phyloP scores from a whole-genome alignment of 2,888 invertebrate genomes.

The Leptogaster cylindrica region DNA sequence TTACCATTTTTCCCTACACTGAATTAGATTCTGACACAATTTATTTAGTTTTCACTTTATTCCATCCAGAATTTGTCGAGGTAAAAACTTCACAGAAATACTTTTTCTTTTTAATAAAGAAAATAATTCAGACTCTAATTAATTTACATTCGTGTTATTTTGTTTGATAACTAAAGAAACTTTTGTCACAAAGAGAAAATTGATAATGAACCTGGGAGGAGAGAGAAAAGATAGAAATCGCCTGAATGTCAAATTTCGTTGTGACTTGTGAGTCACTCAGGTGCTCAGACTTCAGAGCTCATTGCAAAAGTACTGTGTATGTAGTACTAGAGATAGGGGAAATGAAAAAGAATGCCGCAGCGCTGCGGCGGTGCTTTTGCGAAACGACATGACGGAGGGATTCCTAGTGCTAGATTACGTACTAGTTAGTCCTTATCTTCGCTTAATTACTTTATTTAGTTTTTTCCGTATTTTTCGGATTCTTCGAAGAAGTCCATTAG shows the following conservation, averaged over 20 bases:
- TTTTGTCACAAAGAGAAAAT: constrained; percentile 26
- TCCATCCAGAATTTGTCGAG: constrained; percentile 9
- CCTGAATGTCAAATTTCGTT: constrained; percentile 22
- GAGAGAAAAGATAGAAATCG: constrained; percentile 29
- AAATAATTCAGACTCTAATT: background rate
- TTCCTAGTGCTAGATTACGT: too few relatives aligned
- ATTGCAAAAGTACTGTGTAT: too few relatives aligned
- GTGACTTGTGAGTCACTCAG: constrained; percentile 18
- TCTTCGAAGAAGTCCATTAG: too few relatives aligned
- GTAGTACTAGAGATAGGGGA: too few relatives aligned
- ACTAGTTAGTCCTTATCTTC: too few relatives aligned
- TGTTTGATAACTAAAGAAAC: constrained; percentile 1
- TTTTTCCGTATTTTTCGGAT: too few relatives aligned
- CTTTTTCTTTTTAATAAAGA: background rate
- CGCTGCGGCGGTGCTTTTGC: too few relatives aligned
- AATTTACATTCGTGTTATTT: too few relatives aligned
- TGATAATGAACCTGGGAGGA: constrained; percentile 36
- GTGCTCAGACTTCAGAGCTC: background rate
- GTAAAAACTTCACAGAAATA: background rate
- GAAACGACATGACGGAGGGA: too few relatives aligned
- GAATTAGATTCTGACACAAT: background rate
- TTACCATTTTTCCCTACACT: constrained; percentile 16
- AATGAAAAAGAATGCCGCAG: too few relatives aligned
- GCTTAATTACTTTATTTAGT: too few relatives aligned
- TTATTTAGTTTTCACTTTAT: constrained; percentile 17